Evolutionary conservation across 2,113 vertebrate species (phyloP), one percentile per base, ranked within the genome.

Genomic region (Callorhinus ursinus): DNA sequence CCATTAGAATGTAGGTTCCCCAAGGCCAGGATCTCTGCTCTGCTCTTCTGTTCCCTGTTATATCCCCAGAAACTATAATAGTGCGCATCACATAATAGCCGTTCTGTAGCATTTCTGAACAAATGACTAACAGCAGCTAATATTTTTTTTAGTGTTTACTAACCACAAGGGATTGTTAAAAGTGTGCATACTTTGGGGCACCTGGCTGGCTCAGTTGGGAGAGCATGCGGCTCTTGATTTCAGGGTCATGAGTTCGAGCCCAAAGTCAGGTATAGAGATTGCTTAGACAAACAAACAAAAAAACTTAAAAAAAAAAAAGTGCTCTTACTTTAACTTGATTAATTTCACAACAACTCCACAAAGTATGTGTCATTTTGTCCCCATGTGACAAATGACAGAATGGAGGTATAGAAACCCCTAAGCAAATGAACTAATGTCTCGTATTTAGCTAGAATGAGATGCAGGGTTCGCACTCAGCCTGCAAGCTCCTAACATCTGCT

Each of bases 321-420:
- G 94, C 82, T 96, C 89, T 95, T 28, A 90, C 95, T 97, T 92
- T 94, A 93, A 86, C 46, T 82, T 7, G 28, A 65, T 53, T 55
- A 96, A 98, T 94, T 96, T 81, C 93, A 88, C 87, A 98, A 90
- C 95, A 96, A 57, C 55, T 94, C 96, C 85, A 92, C 88, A 15
- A 53, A 90, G 71, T 96, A 95, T 57, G 49, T 91, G 87, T 79
- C 97, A 96, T 96, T 97, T 87, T 92, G 90, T 96, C 86, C 53
- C 86, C 67, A 84, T 81, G 87, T 98, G 63, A 42, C 9, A 96
- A 97, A 81, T 72, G 84, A 49, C 86, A 90, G 96, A 98, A 95
- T 94, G 42, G 88, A 93, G 97, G 42, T 55, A 77, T 7, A 55
- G 51, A 55, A 96, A 95, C 76, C 46, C 97, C 96, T 97, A 84